These are phyloP conservation scores for Elachura formosa DNA, from an alignment of 2,113 vertebrate species.

Conservation along the genomic window DNA sequence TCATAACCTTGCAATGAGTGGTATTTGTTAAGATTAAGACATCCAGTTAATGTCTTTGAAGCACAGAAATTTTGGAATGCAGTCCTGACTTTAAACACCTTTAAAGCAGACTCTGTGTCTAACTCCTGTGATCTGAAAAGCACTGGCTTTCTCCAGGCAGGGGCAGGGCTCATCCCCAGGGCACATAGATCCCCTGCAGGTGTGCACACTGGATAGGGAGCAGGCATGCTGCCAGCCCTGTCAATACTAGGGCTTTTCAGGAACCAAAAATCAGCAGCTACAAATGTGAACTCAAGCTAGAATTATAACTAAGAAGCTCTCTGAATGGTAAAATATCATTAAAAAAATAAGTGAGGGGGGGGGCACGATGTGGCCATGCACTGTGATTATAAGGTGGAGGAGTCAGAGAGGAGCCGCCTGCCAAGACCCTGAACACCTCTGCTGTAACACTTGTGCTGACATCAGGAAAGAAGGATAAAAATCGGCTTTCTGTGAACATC, in stretches of 20 bases:
- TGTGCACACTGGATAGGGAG: fast-evolving
- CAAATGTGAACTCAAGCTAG: not conserved
- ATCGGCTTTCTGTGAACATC: not conserved
- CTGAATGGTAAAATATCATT: not conserved
- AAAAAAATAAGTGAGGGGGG: not conserved
- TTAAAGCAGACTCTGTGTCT: not conserved
- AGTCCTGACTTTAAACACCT: not conserved
- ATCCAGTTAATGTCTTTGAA: not conserved
- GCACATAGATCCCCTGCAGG: too few species aligned
- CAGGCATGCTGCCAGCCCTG: not conserved
- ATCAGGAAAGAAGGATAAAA: not conserved
- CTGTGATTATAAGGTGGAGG: fast-evolving
- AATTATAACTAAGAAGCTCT: not conserved
- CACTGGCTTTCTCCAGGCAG: not conserved
- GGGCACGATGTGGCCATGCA: fast-evolving
- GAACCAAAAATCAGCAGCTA: not conserved
- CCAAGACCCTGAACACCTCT: not conserved
- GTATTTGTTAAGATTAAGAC: not conserved
- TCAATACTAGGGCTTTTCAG: not conserved
- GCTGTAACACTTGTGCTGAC: not conserved
- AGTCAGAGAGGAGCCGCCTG: not conserved
- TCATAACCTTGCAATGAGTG: not conserved
- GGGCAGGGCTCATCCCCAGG: not conserved
- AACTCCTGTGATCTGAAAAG: not conserved
- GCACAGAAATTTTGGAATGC: not conserved